Conservation (phyloP, 1,140 invertebrate genomes). For the Bursaphelenchus mucronatus region DNA sequence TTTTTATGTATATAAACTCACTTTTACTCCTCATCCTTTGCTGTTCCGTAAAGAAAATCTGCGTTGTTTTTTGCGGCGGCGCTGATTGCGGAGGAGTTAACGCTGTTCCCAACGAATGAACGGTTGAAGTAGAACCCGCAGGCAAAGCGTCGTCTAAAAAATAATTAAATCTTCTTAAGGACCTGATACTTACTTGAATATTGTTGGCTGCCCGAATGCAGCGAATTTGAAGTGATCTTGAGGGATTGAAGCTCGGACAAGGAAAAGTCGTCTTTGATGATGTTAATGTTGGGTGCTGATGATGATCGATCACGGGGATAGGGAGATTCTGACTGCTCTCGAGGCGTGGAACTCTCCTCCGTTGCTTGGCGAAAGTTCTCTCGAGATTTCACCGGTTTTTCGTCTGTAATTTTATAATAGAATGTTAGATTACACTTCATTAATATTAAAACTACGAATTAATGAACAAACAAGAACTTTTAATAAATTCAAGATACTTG, state of each 20-base stretch:
- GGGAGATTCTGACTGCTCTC: not conserved
- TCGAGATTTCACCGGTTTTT: no score
- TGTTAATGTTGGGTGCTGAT: conserved; percentile 47
- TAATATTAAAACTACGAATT: no score
- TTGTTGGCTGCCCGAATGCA: conserved; percentile 36
- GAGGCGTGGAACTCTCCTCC: not conserved
- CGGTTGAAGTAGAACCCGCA: conserved; percentile 9
- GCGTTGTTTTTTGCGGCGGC: conserved; percentile 49
- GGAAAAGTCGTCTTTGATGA: conserved; percentile 42
- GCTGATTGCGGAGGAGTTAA: conserved; percentile 54
- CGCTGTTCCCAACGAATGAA: conserved; percentile 24
- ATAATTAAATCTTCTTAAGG: not conserved
- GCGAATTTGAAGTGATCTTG: conserved; percentile 32
- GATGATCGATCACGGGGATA: conserved; percentile 40
- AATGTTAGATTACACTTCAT: no score
- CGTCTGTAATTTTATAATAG: no score
- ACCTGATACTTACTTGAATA: conserved; percentile 25
- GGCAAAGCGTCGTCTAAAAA: conserved; percentile 16
- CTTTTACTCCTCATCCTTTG: conserved; percentile 36
- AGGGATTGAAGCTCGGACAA: conserved; percentile 35
- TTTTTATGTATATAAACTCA: no score
- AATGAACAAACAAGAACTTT: no score
- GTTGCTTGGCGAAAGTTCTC: no score
- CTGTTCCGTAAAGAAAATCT: conserved; percentile 43
- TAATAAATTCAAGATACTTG: no score